phyloP scores from a whole-genome alignment of 2,113 vertebrate genomes.

The Mola mola region DNA sequence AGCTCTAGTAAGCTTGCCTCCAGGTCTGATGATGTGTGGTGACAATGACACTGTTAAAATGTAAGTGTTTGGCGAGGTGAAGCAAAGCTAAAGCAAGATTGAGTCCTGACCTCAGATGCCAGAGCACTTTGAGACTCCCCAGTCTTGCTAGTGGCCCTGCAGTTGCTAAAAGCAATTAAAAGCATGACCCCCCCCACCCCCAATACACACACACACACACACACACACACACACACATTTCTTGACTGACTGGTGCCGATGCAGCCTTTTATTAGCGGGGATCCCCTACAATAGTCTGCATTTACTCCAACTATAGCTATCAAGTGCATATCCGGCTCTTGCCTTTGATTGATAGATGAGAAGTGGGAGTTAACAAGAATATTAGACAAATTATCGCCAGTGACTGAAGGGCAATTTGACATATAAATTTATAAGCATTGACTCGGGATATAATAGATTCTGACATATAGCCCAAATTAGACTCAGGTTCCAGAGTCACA shows the following conservation, averaged over 20 bases:
- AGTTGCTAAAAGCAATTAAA: too few relatives aligned
- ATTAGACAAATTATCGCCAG: conserved; percentile 69
- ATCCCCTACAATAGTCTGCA: conserved; percentile 51
- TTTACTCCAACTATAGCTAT: conserved; percentile 19
- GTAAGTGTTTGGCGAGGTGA: conserved; percentile 36
- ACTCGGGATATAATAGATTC: conserved; percentile 62
- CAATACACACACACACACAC: too few relatives aligned
- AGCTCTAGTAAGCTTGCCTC: conserved; percentile 65
- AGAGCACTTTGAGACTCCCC: neutral
- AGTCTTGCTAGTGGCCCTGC: conserved; percentile 5
- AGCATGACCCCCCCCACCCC: too few relatives aligned
- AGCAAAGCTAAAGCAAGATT: conserved; percentile 35
- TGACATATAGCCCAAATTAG: conserved; percentile 59
- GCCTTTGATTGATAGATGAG: conserved; percentile 66
- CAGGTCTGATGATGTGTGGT: conserved; percentile 51
- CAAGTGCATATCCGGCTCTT: conserved; percentile 40
- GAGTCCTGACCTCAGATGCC: conserved; percentile 24
- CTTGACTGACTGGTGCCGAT: conserved; percentile 1
- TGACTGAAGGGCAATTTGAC: conserved; percentile 75
- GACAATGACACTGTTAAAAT: conserved; percentile 60
- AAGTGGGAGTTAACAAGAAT: conserved; percentile 71
- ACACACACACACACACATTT: too few relatives aligned
- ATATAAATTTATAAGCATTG: conserved; percentile 67
- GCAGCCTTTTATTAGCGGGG: conserved; percentile 17
- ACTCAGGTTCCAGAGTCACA: conserved; percentile 47